Evolutionary conservation across 2,113 vertebrate genomes (phyloP).

Genomic region (Pseudorectes ferrugineus): DNA sequence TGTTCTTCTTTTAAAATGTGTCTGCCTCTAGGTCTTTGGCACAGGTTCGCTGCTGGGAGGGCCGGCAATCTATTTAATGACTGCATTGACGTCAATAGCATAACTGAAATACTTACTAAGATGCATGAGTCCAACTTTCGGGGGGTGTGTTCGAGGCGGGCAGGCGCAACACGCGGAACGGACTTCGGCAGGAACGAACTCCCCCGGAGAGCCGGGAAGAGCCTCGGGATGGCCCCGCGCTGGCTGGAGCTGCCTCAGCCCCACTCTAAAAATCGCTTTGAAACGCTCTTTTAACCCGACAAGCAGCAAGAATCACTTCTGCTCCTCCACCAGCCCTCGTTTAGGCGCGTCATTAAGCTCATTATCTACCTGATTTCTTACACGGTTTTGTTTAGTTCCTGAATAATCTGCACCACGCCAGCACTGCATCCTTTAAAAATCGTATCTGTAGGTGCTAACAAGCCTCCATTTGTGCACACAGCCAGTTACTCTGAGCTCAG

Average conservation of each 20-base stretch:
- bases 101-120: constrained; percentile 99
- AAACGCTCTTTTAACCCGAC: background rate
- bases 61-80: constrained; percentile 92
- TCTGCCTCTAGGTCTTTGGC: constrained; percentile 88
- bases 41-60: constrained; percentile 81
- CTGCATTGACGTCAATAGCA: constrained; percentile 99
- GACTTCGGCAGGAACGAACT: constrained; percentile 73
- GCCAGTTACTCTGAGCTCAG: background rate
- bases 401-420: background rate
- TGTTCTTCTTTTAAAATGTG: constrained; percentile 79
- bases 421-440: background rate
- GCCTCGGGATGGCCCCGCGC: background rate
- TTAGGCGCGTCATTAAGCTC: background rate
- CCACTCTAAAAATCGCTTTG: background rate
- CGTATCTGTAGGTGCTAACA: background rate
- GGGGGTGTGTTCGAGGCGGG: constrained; percentile 68
- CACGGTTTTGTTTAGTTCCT: background rate
- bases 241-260: background rate
- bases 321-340: background rate
- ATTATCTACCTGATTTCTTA: background rate
- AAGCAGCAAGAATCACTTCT: background rate
- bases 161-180: constrained; percentile 74
- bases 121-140: constrained; percentile 85
- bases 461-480: background rate
- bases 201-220: background rate